These are phyloP conservation scores for Drosophila malerkotliana DNA, from an alignment of 1,140 invertebrate genomes.

Conservation along the genomic window DNA sequence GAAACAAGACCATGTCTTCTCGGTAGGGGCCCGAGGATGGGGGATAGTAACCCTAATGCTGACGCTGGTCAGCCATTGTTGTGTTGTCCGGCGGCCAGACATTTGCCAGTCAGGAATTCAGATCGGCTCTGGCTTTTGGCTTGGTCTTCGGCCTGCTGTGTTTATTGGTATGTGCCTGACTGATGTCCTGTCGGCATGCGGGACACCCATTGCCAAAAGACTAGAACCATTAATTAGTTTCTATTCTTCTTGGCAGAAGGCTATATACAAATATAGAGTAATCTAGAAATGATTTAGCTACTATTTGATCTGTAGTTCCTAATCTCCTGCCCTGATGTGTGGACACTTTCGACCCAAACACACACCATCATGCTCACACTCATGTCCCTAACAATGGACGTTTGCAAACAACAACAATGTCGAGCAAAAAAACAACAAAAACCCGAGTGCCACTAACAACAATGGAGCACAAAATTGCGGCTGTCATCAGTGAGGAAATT, in stretches of 20 bases:
- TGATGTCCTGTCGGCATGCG: slow-evolving; percentile 13
- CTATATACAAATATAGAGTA: too few species aligned
- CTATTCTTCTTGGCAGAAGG: too few species aligned
- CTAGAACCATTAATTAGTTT: background rate
- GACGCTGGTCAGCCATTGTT: slow-evolving; percentile 68
- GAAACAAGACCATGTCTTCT: slow-evolving; percentile 3
- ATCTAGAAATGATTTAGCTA: too few species aligned
- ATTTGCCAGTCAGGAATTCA: slow-evolving; percentile 62
- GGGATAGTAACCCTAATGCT: slow-evolving; percentile 27
- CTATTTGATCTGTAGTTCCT: slow-evolving; percentile 1
- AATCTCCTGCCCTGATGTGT: slow-evolving; percentile 19
- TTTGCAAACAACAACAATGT: slow-evolving; percentile 61
- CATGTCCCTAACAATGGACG: slow-evolving; percentile 62
- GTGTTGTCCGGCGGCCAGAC: slow-evolving; percentile 52
- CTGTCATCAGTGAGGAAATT: slow-evolving; percentile 81
- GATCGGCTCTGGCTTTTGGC: slow-evolving; percentile 49
- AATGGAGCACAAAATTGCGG: slow-evolving; percentile 75
- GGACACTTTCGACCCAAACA: slow-evolving; percentile 8
- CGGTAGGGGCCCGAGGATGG: background rate
- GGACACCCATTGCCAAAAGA: slow-evolving; percentile 8
- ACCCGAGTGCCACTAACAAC: slow-evolving; percentile 51
- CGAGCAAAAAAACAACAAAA: slow-evolving; percentile 25
- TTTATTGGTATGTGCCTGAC: slow-evolving; percentile 50
- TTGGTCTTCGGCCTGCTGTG: slow-evolving; percentile 23
- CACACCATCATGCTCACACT: slow-evolving; percentile 43